phyloP scores from a whole-genome alignment of 1,140 invertebrate species.

The Argopecten irradians region DNA sequence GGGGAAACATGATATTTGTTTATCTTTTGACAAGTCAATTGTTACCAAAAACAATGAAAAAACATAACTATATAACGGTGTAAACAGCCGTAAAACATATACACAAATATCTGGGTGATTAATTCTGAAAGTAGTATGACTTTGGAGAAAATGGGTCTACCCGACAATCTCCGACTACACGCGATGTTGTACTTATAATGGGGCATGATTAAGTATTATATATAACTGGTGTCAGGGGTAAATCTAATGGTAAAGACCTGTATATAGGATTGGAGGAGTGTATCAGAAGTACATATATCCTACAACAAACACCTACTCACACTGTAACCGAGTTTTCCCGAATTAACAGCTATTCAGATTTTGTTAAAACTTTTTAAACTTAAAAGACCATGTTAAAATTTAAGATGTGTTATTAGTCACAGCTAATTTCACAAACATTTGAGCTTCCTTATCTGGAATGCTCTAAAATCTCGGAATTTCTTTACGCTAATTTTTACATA shows the following conservation, averaged over 20 bases:
- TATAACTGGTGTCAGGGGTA: not conserved
- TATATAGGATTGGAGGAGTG: not conserved
- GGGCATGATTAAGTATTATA: constrained; percentile 8
- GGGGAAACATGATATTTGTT: not conserved
- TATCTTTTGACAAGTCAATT: constrained; percentile 18
- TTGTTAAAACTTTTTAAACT: too few relatives aligned
- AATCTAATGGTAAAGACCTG: not conserved
- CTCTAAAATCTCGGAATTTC: too few relatives aligned
- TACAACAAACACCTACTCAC: not conserved
- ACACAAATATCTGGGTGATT: constrained; percentile 4
- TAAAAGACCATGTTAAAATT: too few relatives aligned
- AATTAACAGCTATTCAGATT: too few relatives aligned
- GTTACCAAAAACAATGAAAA: constrained; percentile 22
- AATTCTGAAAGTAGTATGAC: not conserved
- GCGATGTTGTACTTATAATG: not conserved
- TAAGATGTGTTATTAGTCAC: too few relatives aligned
- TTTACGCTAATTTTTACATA: too few relatives aligned
- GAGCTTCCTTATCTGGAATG: too few relatives aligned
- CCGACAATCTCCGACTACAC: constrained; percentile 4
- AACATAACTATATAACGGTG: constrained; percentile 4
- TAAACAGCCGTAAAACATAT: not conserved
- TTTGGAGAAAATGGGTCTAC: not conserved
- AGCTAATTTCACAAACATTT: too few relatives aligned
- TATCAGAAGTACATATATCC: not conserved
- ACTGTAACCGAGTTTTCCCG: too few relatives aligned